Evolutionary conservation across 2,797 vertebrate species (phyloP).

Genomic region (Threskiornis aethiopicus): DNA sequence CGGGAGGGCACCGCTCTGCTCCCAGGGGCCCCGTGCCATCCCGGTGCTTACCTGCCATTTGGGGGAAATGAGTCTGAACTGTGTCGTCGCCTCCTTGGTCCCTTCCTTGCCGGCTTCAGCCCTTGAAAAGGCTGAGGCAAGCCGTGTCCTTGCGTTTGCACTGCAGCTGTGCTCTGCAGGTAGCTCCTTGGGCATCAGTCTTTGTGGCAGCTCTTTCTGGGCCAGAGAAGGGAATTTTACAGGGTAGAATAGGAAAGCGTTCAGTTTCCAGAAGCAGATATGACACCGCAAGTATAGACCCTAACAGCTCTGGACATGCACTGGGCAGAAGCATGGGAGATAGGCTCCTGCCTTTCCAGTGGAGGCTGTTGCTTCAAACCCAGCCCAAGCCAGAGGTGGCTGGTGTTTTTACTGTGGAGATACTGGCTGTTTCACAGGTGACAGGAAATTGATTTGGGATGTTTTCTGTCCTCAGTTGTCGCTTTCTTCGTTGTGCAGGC

Average conservation of each 20-base stretch:
- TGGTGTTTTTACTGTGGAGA: not conserved
- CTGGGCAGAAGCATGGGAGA: not conserved
- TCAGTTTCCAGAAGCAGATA: not conserved
- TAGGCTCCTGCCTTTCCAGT: not conserved
- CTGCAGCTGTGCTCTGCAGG: not conserved
- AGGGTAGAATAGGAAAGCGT: not conserved
- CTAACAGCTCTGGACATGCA: not conserved
- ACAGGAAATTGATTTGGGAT: not conserved
- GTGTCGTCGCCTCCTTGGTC: not conserved
- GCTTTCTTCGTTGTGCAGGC: not conserved
- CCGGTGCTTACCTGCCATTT: not conserved
- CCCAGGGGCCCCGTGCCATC: not conserved
- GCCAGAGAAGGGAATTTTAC: not conserved
- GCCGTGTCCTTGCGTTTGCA: not conserved
- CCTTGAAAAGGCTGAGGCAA: not conserved
- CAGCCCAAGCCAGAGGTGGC: not conserved
- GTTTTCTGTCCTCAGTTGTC: not conserved
- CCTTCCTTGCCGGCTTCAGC: not conserved
- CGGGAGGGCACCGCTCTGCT: constrained; percentile 12
- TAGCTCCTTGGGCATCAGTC: not conserved
- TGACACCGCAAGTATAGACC: accelerated
- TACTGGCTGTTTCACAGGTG: not conserved
- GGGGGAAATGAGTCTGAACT: not conserved
- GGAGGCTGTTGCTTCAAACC: not conserved
- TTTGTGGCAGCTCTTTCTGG: not conserved